Evolutionary conservation across 2,113 vertebrate species (phyloP).

Genomic region (Haemorhous mexicanus): DNA sequence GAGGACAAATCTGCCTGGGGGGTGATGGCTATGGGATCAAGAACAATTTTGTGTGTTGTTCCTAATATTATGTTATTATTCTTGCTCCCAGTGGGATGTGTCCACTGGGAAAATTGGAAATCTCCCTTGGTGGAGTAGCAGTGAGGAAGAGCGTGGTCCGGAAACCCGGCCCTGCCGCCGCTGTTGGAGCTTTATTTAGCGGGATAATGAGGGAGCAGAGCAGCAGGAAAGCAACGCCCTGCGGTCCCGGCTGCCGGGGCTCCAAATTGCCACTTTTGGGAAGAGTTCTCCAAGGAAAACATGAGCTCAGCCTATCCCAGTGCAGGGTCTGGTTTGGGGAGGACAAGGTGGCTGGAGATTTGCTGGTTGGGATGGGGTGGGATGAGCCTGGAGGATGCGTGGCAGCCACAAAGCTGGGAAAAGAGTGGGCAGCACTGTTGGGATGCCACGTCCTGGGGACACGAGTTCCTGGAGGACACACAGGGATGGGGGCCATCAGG

Average conservation of each 20-base stretch:
- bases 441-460: neutral
- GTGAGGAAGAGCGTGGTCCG: constrained; percentile 10
- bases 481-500: neutral
- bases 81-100: neutral
- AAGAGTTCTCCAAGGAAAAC: constrained; percentile 1
- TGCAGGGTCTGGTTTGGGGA: neutral
- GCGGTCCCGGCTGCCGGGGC: neutral
- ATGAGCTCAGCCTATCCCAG: neutral
- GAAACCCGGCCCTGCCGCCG: constrained; percentile 8
- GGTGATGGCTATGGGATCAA: neutral
- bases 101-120: neutral
- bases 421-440: accelerated
- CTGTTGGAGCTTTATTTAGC: constrained; percentile 14
- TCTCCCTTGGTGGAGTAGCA: neutral
- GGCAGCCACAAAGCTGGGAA: neutral
- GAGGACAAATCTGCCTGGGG: neutral
- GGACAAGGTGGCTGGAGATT: neutral
- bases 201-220: constrained; percentile 39
- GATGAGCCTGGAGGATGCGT: neutral
- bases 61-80: neutral
- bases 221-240: constrained; percentile 54
- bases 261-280: constrained; percentile 28
- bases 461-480: accelerated
- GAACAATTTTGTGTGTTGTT: neutral
- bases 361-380: neutral